Base-by-base conservation (phyloP, 2,113 vertebrate species). In the Rhombomys opimus region DNA sequence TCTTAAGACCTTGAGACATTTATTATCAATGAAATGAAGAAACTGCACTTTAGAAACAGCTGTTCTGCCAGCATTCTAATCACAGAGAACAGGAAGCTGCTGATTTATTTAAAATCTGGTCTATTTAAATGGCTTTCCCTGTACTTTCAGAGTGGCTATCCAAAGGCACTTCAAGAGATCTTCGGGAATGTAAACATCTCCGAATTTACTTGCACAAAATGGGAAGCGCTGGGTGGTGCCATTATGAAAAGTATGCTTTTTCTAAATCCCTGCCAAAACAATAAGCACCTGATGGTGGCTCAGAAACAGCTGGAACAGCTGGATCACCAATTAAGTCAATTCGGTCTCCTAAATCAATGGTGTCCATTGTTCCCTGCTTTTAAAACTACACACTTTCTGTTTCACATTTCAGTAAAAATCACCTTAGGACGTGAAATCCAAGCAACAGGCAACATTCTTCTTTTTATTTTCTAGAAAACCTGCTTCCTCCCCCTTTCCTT, bases 401-500 rank as follows among this genome's bases (percentile, higher is more conserved):
- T 59, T 46, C 67, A 78, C 35, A 88, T 88, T 94, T 96, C 75
- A 86, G 23, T 46, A 52, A 86, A 97, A 90, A 92, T n/a, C 82
- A 57, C n/a, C 38, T 78, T 23, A 4, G 2, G 30, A 22, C 86
- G 32, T 91, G 85, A 90, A 68, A 88, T 72, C 18, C 65, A 84
- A 89, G 63, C 41, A 86, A 88, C 73, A 80, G 18, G 17, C 4
- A 10, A 41, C 20, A 1, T 75, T 68, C 85, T 82, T 81, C 18
- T 46, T 89, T 95, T 78, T n/a, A 57, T 81, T 93, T 76, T 75
- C 46, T 30, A 92, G 70, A 59, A 92, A 96, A 89, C 90, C 73
- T 94, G 1, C 3, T 46, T 61, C 10, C 5, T 85, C 13, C 13
- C 25, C 57, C 18, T 67, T 25, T 32, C 14, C 20, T 41, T 22